Conservation (phyloP, 2,113 vertebrate species). For the Pavo muticus region DNA sequence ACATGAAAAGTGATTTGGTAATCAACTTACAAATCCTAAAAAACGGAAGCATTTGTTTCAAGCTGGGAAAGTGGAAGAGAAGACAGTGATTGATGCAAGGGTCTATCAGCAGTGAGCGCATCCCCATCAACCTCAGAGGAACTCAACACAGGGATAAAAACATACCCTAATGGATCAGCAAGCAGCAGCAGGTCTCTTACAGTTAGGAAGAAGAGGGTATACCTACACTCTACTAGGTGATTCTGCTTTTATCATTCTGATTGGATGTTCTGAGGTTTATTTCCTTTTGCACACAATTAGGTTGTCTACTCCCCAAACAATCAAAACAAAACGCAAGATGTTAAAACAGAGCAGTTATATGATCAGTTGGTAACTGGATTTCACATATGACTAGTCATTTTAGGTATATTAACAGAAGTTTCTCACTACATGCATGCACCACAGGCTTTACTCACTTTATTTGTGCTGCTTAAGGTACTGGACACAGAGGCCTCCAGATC, state of each 20-base stretch:
- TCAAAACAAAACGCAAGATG: neutral
- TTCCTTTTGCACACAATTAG: neutral
- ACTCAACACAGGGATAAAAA: neutral
- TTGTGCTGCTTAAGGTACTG: constrained; percentile 73
- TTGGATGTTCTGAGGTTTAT: neutral
- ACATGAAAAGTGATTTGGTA: neutral
- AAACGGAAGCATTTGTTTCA: neutral
- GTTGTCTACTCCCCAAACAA: neutral
- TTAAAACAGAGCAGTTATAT: neutral
- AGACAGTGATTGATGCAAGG: neutral
- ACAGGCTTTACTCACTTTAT: constrained; percentile 76
- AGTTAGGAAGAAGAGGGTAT: neutral
- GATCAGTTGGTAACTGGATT: neutral
- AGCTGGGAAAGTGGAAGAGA: neutral
- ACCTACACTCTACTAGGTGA: neutral
- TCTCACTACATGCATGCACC: neutral
- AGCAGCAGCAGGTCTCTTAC: neutral
- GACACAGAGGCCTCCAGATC: constrained; percentile 79
- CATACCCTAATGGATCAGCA: neutral
- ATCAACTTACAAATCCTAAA: neutral
- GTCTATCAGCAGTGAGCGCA: neutral
- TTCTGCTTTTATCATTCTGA: neutral
- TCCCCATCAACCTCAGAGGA: neutral
- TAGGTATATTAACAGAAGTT: neutral
- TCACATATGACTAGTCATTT: neutral